A percentile compares a stretch with the other conserved stretches of the same genome.
Conservation (phyloP, 2,797 vertebrate species). For the Pristis pectinata region DNA sequence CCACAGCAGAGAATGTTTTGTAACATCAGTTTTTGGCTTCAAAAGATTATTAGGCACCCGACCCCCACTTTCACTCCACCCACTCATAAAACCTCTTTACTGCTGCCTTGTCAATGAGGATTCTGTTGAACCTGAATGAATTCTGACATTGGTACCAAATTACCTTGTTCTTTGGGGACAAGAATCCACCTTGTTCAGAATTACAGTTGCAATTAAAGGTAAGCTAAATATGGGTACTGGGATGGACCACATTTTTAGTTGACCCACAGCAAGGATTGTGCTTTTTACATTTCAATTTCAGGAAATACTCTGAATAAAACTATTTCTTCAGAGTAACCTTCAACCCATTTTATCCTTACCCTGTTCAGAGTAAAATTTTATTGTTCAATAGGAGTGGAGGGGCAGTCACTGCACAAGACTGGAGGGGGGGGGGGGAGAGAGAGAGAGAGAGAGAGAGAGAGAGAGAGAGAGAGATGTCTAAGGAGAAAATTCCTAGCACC, state of each 20-base stretch:
- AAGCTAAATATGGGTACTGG: too few relatives aligned
- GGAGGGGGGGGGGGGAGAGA: too few relatives aligned
- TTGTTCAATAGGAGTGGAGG: too few relatives aligned
- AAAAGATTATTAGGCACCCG: not conserved
- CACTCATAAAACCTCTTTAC: not conserved
- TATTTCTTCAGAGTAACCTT: too few relatives aligned
- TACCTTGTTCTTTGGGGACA: not conserved
- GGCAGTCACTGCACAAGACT: not conserved
- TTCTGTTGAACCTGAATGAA: not conserved
- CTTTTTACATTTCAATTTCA: too few relatives aligned
- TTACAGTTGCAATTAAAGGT: not conserved
- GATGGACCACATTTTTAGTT: too few relatives aligned
- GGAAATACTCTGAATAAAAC: too few relatives aligned
- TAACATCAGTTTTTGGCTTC: constrained; percentile 16
- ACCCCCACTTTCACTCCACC: not conserved
- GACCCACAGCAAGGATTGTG: too few relatives aligned
- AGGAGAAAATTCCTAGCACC: not conserved
- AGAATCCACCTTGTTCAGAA: not conserved
- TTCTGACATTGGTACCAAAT: not conserved
- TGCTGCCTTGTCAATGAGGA: not conserved
- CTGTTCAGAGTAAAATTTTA: too few relatives aligned
- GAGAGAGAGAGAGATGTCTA: too few relatives aligned
- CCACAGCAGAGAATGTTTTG: not conserved
- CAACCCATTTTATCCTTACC: too few relatives aligned
- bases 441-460: too few relatives aligned